Evolutionary conservation across 2,113 vertebrate genomes (phyloP).

Genomic region (Corythoichthys haematopterus): DNA sequence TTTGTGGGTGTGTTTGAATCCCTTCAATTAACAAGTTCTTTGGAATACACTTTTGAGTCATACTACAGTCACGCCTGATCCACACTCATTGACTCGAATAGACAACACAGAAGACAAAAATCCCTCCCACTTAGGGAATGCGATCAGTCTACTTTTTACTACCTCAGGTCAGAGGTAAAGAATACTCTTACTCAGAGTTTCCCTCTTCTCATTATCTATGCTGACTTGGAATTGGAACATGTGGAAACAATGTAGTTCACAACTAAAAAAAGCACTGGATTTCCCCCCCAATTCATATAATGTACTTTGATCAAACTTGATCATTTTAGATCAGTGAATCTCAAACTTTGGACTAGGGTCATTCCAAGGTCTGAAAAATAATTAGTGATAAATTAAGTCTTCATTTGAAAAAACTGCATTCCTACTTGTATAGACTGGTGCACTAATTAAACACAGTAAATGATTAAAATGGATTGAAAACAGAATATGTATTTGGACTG

Average conservation of each 20-base stretch:
- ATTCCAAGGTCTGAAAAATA: too few relatives aligned
- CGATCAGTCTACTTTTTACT: constrained; percentile 16
- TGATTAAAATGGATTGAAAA: neutral
- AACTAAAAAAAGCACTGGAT: too few relatives aligned
- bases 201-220: neutral
- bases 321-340: too few relatives aligned
- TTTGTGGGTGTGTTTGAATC: neutral
- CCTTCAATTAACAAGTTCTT: neutral
- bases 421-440: too few relatives aligned
- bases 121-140: constrained; percentile 28
- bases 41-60: neutral
- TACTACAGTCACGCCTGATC: constrained; percentile 1
- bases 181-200: neutral
- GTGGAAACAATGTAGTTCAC: neutral
- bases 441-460: neutral
- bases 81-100: neutral
- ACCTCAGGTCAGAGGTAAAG: neutral
- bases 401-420: neutral
- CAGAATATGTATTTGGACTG: neutral
- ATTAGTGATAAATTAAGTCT: too few relatives aligned
- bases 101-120: neutral
- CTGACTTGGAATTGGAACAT: neutral
- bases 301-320: too few relatives aligned
- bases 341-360: too few relatives aligned
- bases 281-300: too few relatives aligned